Conservation (phyloP, 2,888 invertebrate genomes). For the Lycia hirtaria region DNA sequence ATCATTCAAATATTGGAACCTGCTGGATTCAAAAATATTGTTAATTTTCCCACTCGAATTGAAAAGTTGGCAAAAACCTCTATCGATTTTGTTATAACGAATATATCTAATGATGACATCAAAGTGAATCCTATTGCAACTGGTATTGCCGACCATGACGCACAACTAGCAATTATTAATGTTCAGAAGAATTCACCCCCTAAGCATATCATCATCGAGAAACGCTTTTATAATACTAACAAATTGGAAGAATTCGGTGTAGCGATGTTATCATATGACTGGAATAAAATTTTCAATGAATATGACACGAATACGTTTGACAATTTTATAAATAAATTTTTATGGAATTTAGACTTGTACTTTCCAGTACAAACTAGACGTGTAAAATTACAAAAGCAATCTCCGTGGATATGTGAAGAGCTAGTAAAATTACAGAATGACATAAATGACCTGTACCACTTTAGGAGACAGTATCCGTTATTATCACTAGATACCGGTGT, state of each 20-base stretch:
- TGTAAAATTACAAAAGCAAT: neutral
- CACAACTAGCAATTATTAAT: slow-evolving; percentile 2
- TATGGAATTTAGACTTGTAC: neutral
- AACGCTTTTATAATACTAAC: neutral
- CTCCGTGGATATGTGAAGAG: neutral
- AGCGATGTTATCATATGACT: slow-evolving; percentile 1
- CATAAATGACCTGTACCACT: neutral
- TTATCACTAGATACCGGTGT: neutral
- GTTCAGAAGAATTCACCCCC: neutral
- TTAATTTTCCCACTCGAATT: slow-evolving; percentile 12
- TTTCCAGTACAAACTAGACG: neutral
- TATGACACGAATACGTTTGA: neutral
- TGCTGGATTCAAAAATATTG: neutral
- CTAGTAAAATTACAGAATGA: neutral
- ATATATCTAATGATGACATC: neutral
- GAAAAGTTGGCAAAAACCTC: neutral
- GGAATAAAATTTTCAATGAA: neutral
- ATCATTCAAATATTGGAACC: slow-evolving; percentile 1
- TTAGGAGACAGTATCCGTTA: neutral
- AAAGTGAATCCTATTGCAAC: neutral
- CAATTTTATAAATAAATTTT: neutral
- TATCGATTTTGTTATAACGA: slow-evolving; percentile 6
- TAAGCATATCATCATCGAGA: neutral
- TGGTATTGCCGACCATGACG: slow-evolving; percentile 11
- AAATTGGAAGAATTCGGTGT: neutral